Base-by-base conservation (phyloP, 2,797 vertebrate genomes). In the Vultur gryphus region DNA sequence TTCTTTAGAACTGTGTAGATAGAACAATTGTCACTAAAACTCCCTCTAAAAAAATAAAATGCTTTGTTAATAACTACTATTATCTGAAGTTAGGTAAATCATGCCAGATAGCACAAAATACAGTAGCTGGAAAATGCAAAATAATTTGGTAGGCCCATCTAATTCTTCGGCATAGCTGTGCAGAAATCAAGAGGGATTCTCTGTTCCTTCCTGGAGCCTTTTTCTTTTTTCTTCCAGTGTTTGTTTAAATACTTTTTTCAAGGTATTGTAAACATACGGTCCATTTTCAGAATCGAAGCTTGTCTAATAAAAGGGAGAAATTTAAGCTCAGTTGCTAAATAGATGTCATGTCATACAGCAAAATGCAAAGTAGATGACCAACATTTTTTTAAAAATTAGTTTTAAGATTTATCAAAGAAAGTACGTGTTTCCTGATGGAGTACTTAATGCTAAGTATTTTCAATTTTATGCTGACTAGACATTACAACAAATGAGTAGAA, bases 161-260 rank as follows among this genome's bases (percentile, higher is more conserved):
- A 87, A 46, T 71, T 86, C 90, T 92, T 93, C 18, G 0, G 77
- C 64, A 70, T 35, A 90, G 59, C 54, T 48, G 35, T 87, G 78
- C 48, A 95, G 86, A 80, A 94, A 93, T 96, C 94, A 96, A 88
- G 96, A 95, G 51, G 89, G 67, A 87, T 96, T 96, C 80, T 97
- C 97, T 20, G 75, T 89, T 95, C 96, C 95, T 58, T 98, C 97
- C 80, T 89, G 93, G 48, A 97, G 97, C 95, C 96, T 98, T 92
- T 98, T 98, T 84, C 97, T 98, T 97, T 99, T 98, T 95, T 99
- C 98, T 87, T 98, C 97, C 76, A 99, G 97, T 79, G 98, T 96
- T 80, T 98, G 98, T 81, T 98, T 98, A 97, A 99, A 98, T 97
- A 99, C 98, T 96, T 98, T 98, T 98, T 98, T 99, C 82, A 99